Base-by-base conservation (phyloP, 1,140 invertebrate species). In the Drosophila kepulauana region DNA sequence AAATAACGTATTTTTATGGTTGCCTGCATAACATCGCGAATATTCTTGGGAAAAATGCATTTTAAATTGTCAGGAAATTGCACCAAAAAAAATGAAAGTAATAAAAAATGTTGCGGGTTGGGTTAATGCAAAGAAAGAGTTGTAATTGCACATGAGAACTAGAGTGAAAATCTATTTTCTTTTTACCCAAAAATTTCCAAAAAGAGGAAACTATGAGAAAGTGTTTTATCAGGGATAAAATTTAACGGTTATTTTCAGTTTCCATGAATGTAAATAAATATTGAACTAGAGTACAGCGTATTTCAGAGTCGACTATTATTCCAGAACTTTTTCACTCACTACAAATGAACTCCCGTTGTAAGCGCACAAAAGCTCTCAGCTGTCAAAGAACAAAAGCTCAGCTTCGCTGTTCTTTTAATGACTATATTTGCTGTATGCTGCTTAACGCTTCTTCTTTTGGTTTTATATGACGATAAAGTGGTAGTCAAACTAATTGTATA, bases 1-100 rank as follows among this genome's bases (percentile, higher is more conserved):
- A 88, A 78, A 86, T 88, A 81, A 88, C 81, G 85, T 88, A 81
- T 88, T 84, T 87, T 79, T 79, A 84, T 82, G 11, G 25, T 64
- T 68, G 69, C 84, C 84, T 72, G 84, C 85, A 88, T 88, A 51
- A 71, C 78, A 67, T 70, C 5, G 45, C 63, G 52, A 43, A 48
- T 57, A 61, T 82, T 80, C 63, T 65, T 71, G 30, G 41, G 49
- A 72, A 80, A 65, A 72, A 54, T 62, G 1, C 33, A 30, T 80
- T 88, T 77, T 68, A 58, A 88, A 88, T 79, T 78, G 63, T 13
- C 16, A 15, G 35, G 64, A 65, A 81, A 75, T 65, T 33, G 30
- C 15, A 13, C 30, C 51, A 8, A 58, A 78, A 20, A 20, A 43
- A 30, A 59, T 7, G 38, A 68, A 79, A 64, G 5, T 11, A 30